Base-by-base conservation (phyloP, 2,113 vertebrate genomes). In the Anhinga rufa region DNA sequence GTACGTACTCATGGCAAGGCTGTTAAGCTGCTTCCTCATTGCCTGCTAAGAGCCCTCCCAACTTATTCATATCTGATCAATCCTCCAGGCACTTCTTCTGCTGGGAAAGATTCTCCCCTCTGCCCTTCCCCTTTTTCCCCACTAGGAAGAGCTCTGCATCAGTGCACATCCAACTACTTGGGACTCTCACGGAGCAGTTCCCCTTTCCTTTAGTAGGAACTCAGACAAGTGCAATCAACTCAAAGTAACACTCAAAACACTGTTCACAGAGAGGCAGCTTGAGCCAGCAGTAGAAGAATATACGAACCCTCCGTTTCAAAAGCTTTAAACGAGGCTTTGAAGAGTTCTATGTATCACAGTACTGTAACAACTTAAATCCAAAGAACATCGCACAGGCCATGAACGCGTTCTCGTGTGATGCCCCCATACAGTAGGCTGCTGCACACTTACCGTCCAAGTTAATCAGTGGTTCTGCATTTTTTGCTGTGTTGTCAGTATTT, bases 381-480 rank as follows among this genome's bases (percentile, higher is more conserved):
- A 68, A 31, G 48, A 52, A 2, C 22, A 24, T 3, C 16, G 40
- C 9, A 2, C 14, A 61, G 72, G 44, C 8, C 64, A 12, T 0
- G 9, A 85, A 57, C 9, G 22, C 38, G 22, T 7, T 22, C 46
- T 61, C 7, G 3, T 8, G 15, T 0, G 16, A n/a, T 4, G 5
- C 7, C 22, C 3, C 26, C 7, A 3, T 0, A 12, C 12, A 14
- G 66, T 2, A n/a, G 19, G 5, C 0, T 9, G 65, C 17, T 65
- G 64, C 24, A 68, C 44, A 97, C 99, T 98, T 96, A 99, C 99
- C 98, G 91, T 99, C 99, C 65, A 99, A 97, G 95, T 99, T 99
- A 72, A 99, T 96, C 88, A 99, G 97, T 0, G 99, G 99, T 75
- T 99, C 99, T 19, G 97, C 95, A 4, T 98, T 98, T 94, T 99